phyloP scores from a whole-genome alignment of 2,797 vertebrate species.

The Dermochelys coriacea region DNA sequence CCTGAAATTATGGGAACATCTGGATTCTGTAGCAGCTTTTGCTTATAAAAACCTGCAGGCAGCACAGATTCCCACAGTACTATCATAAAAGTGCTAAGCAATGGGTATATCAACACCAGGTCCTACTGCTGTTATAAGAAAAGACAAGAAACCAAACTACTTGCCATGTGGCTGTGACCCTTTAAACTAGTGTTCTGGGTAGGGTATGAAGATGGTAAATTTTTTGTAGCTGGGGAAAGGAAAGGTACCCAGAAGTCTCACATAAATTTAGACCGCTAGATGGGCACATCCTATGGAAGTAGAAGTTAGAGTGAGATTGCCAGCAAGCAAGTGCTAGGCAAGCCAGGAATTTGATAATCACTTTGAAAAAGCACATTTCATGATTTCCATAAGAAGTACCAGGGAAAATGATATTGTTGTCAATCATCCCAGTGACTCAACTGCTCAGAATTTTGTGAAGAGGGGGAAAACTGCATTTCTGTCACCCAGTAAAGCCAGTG shows the following conservation, averaged over 20 bases:
- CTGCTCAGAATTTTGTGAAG: neutral
- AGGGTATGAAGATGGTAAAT: neutral
- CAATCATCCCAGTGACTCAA: neutral
- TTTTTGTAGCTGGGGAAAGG: neutral
- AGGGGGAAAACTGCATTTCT: neutral
- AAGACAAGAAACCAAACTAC: neutral
- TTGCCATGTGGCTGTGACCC: neutral
- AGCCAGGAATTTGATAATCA: neutral
- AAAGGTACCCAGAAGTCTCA: neutral
- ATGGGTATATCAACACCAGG: neutral
- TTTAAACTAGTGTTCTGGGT: neutral
- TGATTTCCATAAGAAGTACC: neutral
- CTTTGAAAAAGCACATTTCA: neutral
- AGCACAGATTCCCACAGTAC: neutral
- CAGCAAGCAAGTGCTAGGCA: neutral
- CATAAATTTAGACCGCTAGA: neutral
- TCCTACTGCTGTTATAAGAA: neutral
- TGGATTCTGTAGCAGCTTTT: neutral
- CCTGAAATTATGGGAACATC: neutral
- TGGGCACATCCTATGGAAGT: neutral
- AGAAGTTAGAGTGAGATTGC: neutral
- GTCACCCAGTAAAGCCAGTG: neutral
- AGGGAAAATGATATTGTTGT: neutral
- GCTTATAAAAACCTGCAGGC: neutral
- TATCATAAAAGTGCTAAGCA: neutral